Base-by-base conservation (phyloP, 2,888 invertebrate species). In the Nineta flava region DNA sequence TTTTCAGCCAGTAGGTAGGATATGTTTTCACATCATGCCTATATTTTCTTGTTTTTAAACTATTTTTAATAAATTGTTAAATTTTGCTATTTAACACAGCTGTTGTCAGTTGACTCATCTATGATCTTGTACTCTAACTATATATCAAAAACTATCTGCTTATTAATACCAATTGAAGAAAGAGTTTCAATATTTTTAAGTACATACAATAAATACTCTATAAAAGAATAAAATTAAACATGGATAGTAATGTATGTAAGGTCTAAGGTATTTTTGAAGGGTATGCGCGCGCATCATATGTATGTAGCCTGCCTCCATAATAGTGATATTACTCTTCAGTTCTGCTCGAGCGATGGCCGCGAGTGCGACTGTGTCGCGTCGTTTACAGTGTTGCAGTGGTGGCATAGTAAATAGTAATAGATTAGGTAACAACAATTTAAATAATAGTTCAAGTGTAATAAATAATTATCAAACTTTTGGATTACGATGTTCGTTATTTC, bases 341-440 rank as follows among this genome's bases (percentile, higher is more conserved):
- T 43, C 51, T 50, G 58, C 56, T 58, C 52, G 54, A 54, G 54
- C 49, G 50, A 49, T 41, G 56, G 57, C 54, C 57, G 57, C 56
- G 59, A 57, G 50, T 41, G 57, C 58, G 58, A 56, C 51, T 54
- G 57, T 59, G 59, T 26, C 26, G 26, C 53, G 32, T 13, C 48
- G 47, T 48, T 31, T 17, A 47, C 53, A 50, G 42, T 49, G 41
- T 47, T 51, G 42, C 50, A 35, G 49, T 54, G 38, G 38, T 15
- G 38, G 38, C 15, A n/a, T 38, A 38, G 38, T 38, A 13, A 38
- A 38, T 38, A 38, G 38, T 38, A 15, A 15, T 38, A 38, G 38
- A 38, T 38, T 38, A 38, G 38, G 38, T 38, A 38, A 38, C 38
- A 38, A 38, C 15, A 38, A 38, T 38, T 13, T 38, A 13, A 38